Evolutionary conservation across 2,888 invertebrate species (phyloP).

Genomic region (Pardosa pseudoannulata): DNA sequence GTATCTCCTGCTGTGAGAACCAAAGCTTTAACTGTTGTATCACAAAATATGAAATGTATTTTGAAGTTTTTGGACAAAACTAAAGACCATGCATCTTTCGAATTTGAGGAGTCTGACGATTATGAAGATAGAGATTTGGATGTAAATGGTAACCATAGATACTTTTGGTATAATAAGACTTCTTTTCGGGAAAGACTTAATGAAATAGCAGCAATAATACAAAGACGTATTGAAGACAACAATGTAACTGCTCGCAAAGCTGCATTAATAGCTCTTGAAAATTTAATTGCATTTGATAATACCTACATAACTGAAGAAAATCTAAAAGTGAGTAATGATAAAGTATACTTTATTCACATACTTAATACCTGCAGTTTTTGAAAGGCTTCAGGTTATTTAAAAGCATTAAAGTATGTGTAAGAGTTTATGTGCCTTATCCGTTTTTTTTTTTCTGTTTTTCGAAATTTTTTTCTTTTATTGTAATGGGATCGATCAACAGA

Average conservation of each 20-base stretch:
- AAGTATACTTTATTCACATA: too few relatives aligned
- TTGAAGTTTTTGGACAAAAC: constrained; percentile 73
- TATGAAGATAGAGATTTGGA: background rate
- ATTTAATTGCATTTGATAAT: constrained; percentile 76
- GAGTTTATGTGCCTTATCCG: too few relatives aligned
- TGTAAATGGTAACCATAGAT: constrained; percentile 75
- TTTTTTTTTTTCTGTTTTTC: too few relatives aligned
- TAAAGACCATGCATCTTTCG: constrained; percentile 67
- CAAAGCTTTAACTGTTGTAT: constrained; percentile 82
- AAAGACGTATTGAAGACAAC: constrained; percentile 79
- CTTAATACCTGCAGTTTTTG: too few relatives aligned
- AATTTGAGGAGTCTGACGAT: constrained; percentile 50
- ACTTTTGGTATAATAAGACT: constrained; percentile 72
- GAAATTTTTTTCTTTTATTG: too few relatives aligned
- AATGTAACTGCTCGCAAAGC: constrained; percentile 81
- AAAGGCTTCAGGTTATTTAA: too few relatives aligned
- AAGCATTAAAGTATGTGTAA: too few relatives aligned
- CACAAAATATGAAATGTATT: constrained; percentile 77
- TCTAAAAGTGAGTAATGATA: constrained; percentile 74
- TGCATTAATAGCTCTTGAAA: constrained; percentile 79
- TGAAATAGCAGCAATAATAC: constrained; percentile 76
- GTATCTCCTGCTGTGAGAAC: constrained; percentile 82
- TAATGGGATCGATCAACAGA: too few relatives aligned
- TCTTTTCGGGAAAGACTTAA: constrained; percentile 75
- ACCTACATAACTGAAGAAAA: constrained; percentile 73